phyloP scores from a whole-genome alignment of 1,140 invertebrate species.

The Leptoteleia sp. region DNA sequence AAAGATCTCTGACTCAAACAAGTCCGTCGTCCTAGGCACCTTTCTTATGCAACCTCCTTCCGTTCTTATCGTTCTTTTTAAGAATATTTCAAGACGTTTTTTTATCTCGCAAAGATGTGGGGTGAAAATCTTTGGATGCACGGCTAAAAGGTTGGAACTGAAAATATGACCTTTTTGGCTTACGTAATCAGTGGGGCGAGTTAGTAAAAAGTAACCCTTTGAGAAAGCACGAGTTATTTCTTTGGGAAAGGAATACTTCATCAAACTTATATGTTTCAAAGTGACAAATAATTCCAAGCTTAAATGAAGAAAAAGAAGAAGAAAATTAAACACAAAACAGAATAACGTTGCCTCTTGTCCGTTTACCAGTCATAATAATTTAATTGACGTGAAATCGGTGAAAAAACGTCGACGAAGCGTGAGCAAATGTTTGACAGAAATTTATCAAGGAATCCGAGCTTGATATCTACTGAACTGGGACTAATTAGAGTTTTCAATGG shows the following conservation, averaged over 20 bases:
- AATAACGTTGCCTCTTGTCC: no score
- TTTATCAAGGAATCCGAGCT: no score
- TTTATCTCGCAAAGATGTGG: slow-evolving; percentile 24
- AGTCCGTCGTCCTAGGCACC: slow-evolving; percentile 34
- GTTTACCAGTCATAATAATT: no score
- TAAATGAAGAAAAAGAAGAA: no score
- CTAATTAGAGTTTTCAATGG: slow-evolving; percentile 21
- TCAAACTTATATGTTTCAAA: slow-evolving; percentile 2
- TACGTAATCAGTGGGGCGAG: slow-evolving; percentile 16
- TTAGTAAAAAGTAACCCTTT: slow-evolving; percentile 9
- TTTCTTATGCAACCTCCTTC: slow-evolving; percentile 39
- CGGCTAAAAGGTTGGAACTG: slow-evolving; percentile 20
- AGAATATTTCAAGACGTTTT: slow-evolving; percentile 51
- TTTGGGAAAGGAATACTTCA: slow-evolving; percentile 6
- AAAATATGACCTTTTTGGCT: slow-evolving; percentile 35
- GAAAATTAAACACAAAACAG: no score
- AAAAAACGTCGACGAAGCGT: no score
- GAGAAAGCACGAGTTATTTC: slow-evolving; percentile 3
- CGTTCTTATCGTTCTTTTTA: slow-evolving; percentile 48
- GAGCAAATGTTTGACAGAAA: slow-evolving; percentile 7
- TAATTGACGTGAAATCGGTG: no score
- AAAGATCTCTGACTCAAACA: slow-evolving; percentile 66
- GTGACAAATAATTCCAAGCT: no score
- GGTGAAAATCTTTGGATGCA: slow-evolving; percentile 21
- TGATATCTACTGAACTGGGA: neutral